Conservation (phyloP, 2,797 vertebrate species). For the Harpagifer antarcticus region DNA sequence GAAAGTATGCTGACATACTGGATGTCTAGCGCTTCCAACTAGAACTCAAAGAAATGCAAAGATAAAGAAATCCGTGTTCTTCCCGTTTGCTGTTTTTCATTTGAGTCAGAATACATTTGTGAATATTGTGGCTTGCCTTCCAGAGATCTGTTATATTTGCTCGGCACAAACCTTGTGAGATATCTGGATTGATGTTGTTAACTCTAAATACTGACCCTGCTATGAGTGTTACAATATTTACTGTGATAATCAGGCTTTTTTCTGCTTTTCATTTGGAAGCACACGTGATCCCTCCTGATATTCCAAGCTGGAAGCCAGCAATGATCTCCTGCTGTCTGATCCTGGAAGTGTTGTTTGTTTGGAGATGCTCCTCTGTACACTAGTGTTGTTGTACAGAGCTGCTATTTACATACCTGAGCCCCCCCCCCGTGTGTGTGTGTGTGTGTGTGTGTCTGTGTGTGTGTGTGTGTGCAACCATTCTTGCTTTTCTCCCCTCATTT, state of each 20-base stretch:
- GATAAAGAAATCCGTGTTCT: constrained; percentile 15
- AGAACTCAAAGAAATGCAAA: constrained; percentile 7
- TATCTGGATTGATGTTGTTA: constrained; percentile 12
- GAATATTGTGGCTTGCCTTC: not conserved
- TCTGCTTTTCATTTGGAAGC: constrained; percentile 4
- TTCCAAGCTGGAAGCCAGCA: constrained; percentile 31
- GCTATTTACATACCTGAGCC: constrained; percentile 40
- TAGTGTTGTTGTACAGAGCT: constrained; percentile 30
- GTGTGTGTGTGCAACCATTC: constrained; percentile 24
- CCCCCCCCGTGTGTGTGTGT: too few species aligned
- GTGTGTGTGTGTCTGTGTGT: too few species aligned
- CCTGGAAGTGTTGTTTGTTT: constrained; percentile 51
- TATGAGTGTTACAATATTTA: constrained; percentile 24
- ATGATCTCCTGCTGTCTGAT: constrained; percentile 56
- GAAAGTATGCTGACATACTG: constrained; percentile 30
- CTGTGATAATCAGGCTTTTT: constrained; percentile 20
- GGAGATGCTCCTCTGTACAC: constrained; percentile 45
- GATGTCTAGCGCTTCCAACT: constrained; percentile 28
- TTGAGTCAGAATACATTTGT: constrained; percentile 1
- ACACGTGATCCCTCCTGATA: constrained; percentile 6
- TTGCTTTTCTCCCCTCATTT: constrained; percentile 20
- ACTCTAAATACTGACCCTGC: constrained; percentile 21
- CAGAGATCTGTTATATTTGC: constrained; percentile 4
- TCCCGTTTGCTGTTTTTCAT: not conserved
- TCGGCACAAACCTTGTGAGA: constrained; percentile 11